Evolutionary conservation across 2,888 invertebrate genomes (phyloP).

Genomic region (Argyra leucocephala): DNA sequence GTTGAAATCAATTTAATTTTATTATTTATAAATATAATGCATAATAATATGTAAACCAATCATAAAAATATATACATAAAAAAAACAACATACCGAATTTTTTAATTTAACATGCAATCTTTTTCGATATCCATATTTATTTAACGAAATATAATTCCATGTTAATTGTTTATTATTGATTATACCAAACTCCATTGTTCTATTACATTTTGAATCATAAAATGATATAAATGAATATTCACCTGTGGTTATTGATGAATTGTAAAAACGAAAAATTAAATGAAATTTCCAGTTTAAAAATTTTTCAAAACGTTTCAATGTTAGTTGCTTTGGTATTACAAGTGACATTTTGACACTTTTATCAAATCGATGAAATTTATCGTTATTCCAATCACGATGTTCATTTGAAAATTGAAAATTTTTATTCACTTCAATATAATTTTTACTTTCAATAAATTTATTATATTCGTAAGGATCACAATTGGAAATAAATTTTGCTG

Average conservation of each 20-base stretch:
- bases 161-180: neutral
- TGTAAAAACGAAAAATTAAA: neutral
- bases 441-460: neutral
- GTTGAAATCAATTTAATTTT: too few relatives aligned
- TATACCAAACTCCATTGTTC: neutral
- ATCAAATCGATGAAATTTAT: neutral
- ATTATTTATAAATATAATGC: too few relatives aligned
- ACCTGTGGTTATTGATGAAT: neutral
- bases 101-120: neutral
- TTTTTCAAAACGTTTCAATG: neutral
- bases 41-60: too few relatives aligned
- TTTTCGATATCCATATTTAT: neutral
- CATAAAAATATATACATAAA: too few relatives aligned
- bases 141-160: neutral
- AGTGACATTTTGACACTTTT: neutral
- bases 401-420: neutral
- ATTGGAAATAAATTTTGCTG: neutral
- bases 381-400: neutral
- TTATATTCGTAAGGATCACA: neutral
- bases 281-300: neutral
- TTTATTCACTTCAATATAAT: neutral
- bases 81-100: neutral
- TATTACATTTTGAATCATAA: neutral
- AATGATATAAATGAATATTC: neutral
- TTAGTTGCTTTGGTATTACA: neutral